These are phyloP conservation scores for Sinohyriopsis cumingii DNA, from an alignment of 2,888 invertebrate species.

Conservation along the genomic window DNA sequence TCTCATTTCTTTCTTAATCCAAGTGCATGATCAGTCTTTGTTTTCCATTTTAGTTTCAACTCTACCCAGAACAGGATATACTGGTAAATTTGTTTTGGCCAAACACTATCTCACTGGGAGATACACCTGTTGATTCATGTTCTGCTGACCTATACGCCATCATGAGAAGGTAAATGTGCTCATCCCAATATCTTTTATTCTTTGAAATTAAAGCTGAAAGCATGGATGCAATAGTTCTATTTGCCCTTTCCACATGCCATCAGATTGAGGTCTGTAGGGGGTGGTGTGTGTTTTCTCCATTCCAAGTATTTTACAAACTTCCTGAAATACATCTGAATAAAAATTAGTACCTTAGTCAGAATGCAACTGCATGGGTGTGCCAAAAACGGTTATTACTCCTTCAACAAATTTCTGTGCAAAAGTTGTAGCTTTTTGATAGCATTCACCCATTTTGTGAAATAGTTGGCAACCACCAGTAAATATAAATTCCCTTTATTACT, in stretches of 20 bases:
- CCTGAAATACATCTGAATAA: conserved; percentile 9
- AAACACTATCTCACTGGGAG: too few relatives aligned
- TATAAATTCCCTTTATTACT: too few relatives aligned
- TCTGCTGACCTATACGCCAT: too few relatives aligned
- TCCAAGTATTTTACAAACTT: conserved; percentile 10
- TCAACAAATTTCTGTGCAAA: not conserved
- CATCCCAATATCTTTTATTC: too few relatives aligned
- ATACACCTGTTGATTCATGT: too few relatives aligned
- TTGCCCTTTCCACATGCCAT: conserved; percentile 13
- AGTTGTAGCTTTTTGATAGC: conserved; percentile 12
- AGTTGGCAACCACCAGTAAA: conserved; percentile 8
- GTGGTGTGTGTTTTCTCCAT: conserved; percentile 7
- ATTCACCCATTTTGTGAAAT: conserved; percentile 25
- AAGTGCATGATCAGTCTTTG: too few relatives aligned
- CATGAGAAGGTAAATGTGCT: too few relatives aligned
- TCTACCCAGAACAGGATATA: too few relatives aligned
- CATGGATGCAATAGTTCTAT: conserved; percentile 7
- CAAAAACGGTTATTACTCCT: conserved; percentile 5
- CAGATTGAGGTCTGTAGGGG: conserved; percentile 3
- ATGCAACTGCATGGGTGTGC: conserved; percentile 13
- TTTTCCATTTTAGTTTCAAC: too few relatives aligned
- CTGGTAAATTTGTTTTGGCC: too few relatives aligned
- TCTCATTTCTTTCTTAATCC: too few relatives aligned
- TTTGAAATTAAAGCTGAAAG: too few relatives aligned
- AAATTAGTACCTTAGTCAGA: conserved; percentile 14